Evolutionary conservation across 2,888 invertebrate genomes (phyloP), one percentile per base, ranked within the genome.

Genomic region (Stenchaetothrips biformis): DNA sequence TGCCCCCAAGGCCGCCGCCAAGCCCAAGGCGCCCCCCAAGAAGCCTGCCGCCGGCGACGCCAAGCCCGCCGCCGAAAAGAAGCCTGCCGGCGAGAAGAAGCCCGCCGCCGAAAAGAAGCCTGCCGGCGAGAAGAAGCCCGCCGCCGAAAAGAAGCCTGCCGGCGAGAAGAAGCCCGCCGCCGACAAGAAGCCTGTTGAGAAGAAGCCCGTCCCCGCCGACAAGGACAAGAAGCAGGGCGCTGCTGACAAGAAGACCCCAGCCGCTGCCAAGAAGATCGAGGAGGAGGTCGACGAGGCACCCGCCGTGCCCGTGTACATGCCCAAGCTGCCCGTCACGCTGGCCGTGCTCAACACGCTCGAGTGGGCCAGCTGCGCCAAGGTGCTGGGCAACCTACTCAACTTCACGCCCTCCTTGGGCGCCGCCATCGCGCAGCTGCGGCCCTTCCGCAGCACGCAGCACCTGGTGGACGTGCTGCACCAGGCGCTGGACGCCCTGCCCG

Each of bases 311-410:
- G 67, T 74, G 67, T 74, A 21, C 25, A 11, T 74, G 67, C 67
- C 67, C 67, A 74, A 74, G 67, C 67, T 74, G 25, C 67, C 67
- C 67, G 67, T 74, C 21, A 7, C 21, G 21, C 67, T 74, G 21
- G 21, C 67, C 67, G 67, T 21, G 9, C 67, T 74, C 25, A 74
- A 74, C 67, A 21, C n/a, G 25, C 67, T 74, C 9, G 67, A n/a
- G 67, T 74, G 67, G 67, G 67, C 67, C 21, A 74, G 67, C 67
- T 74, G 67, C 21, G 67, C 67, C 25, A 74, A 74, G 67, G 67
- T 74, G 25, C 67, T 74, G 67, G 67, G 25, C 21, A 74, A 74
- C 25, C 67, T 74, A 8, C 67, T 74, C 7, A 21, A 74, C 67
- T 74, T 74, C 7, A 74, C 67, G 67, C 67, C 67, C 21, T 74